Evolutionary conservation across 1,140 invertebrate genomes (phyloP), one percentile per base, ranked within the genome.

Genomic region (Eciton burchellii): DNA sequence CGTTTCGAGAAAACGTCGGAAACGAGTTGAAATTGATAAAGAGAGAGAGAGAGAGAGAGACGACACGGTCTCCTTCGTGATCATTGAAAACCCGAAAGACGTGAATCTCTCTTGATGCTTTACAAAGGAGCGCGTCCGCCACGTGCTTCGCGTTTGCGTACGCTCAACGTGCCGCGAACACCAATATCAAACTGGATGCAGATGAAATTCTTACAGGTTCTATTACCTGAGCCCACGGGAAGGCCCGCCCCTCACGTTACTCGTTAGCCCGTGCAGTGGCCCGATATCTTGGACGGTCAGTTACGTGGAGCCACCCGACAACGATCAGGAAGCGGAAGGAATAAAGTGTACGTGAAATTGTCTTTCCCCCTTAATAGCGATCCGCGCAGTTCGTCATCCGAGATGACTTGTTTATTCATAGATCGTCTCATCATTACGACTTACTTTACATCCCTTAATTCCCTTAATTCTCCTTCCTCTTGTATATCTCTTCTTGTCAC

Each of bases 181-280:
- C 35, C 73, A 92, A 92, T 93, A 88, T 92, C 90, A 91, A 93
- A 93, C 92, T 93, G 90, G 92, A 92, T 92, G 91, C 89, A 93
- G 92, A 89, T 93, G 88, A 93, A 91, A 91, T 93, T 84, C 87
- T 93, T 93, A 56, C 90, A 94, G 93, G 89, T 94, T 94, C 89
- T 92, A 93, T 89, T 94, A 94, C 84, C 84, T 94, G 82, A 93
- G 90, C 74, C 92, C 93, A 65, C 90, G 93, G 6, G 91, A 92
- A 85, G 93, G 93, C 54, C 90, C 92, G 66, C 91, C 92, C 35
- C 87, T 93, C 71, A 94, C 93, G 60, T 85, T 94, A 52, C 86
- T 94, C 60, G 93, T 94, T 71, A 94, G 92, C 84, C 93, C 93
- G 0, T 94, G 93, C 81, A 92, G 89, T 68, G 93, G 93, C 0